Evolutionary conservation across 2,113 vertebrate species (phyloP), one percentile per base, ranked within the genome.

Genomic region (Theristicus caerulescens): DNA sequence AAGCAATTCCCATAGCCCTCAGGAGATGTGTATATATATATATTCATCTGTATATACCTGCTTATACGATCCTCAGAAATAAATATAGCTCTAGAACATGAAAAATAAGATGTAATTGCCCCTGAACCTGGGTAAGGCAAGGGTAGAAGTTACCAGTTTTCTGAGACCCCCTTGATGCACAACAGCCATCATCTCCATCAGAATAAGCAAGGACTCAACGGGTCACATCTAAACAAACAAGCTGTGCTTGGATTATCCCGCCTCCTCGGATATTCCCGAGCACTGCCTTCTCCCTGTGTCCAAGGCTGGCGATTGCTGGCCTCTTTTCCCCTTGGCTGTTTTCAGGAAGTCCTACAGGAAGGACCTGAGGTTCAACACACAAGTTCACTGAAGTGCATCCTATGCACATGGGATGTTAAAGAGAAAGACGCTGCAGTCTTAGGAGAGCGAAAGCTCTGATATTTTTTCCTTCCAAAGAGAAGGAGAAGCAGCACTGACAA

Each of bases 311-410:
- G 2, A n/a, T 31, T 5, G 1, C 49, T 12, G 66, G 85, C 66
- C 55, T 66, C 92, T 88, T 70, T 88, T 62, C 86, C 95, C 82
- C 46, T 71, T 31, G 47, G 79, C 76, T 77, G 51, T 72, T 92
- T 79, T 81, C 95, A 95, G 96, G 97, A 97, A 96, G n/a, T 49
- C 66, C 89, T 89, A 34, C 94, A 95, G 97, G 97, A 97, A 97
- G 81, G 81, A 69, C 51, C 73, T 24, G 67, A 22, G 49, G 70
- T 66, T 93, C 91, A 57, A 89, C n/a, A 69, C 80, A n/a, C 21
- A 44, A 86, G 89, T 93, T 94, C 86, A 90, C 59, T 2, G 0
- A 52, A 96, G 85, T 32, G 67, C 90, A 62, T 71, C 76, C 69
- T 80, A 9, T 8, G 24, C 1, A 0, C 62, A 25, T 1, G 6